Base-by-base conservation (phyloP, 2,113 vertebrate species). In the Mirza zaza region DNA sequence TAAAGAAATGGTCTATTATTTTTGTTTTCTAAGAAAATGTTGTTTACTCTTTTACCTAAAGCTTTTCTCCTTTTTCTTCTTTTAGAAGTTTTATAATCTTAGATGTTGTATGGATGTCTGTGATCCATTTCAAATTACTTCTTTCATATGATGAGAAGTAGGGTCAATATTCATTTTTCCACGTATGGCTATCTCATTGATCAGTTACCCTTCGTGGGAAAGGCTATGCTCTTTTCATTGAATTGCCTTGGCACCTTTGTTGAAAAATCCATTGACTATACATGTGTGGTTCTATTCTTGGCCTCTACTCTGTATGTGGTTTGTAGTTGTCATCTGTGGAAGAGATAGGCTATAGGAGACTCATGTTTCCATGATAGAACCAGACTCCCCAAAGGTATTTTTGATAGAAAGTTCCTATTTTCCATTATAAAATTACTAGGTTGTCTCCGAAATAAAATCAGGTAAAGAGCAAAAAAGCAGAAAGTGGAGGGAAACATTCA, bases 11-110 rank as follows among this genome's bases (percentile, higher is more conserved):
- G 8, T 32, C 36, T 29, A 45, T 61, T 63, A 6, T 68, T 96
- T 89, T 92, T 15, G 6, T 87, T 90, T 94, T 82, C 61, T 80
- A 89, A 82, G 76, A 96, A n/a, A 92, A 57, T 20, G 71, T 79
- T n/a, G 2, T 4, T 9, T 13, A 77, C 20, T 5, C 61, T 63
- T 63, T 63, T 29, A 29, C 11, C 11, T 63, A 59, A 82, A 52
- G 8, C 0, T 76, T 82, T 81, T 59, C 45, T 61, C 15, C 25
- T 65, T 86, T 57, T 65, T 77, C 52, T 59, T 75, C 27, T 93
- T 71, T 59, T 36, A 75, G 57, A 84, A 48, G 61, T 39, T 91
- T 88, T 50, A 73, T 88, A 52, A 80, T 71, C 93, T 65, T 34
- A 11, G 39, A 11, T 83, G 67, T 95, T 68, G 15, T 1, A 8